Evolutionary conservation across 2,113 vertebrate genomes (phyloP), one percentile per base, ranked within the genome.

Genomic region (Hylia prasina): DNA sequence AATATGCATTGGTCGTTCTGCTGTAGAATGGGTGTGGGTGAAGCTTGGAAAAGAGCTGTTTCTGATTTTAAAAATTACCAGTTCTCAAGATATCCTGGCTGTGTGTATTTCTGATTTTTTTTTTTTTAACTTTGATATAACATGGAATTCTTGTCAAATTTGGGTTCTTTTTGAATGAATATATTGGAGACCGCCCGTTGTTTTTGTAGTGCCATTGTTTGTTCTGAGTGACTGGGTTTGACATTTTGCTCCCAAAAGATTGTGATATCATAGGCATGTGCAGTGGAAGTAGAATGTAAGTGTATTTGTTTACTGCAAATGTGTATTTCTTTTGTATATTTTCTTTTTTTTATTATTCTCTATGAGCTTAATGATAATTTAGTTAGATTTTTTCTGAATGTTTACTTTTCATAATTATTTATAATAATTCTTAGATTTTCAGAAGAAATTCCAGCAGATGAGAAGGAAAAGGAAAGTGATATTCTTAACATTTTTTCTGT

Each of bases 401-500:
- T 58, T 44, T 68, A 33, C 9, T 37, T 79, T 33, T 2, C 61
- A 10, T 82, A 84, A 71, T 72, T 68, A 54, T 45, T 82, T 35
- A 31, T 54, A 54, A 82, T 54, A 47, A 89, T 96, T 95, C 93
- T 58, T 97, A 99, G 99, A 97, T 98, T 98, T 95, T 97, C 99
- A 91, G 98, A 98, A 82, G 98, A 95, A 45, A 97, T 97, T 40
- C 96, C 97, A 96, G 78, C 96, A 76, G 97, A 98, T 20, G 96
- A 98, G 12, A 95, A 98, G 40, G 98, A 98, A 81, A 98, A 97
- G 86, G 98, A 98, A 97, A 98, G 97, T 39, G 98, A 99, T 47
- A 83, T 98, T 93, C 97, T 99, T 25, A 99, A 99, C 91, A 98
- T 99, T 83, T 99, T 99, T 98, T 99, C 99, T 18, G 98, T 99